Base-by-base conservation (phyloP, 2,888 invertebrate species). In the Halictus ligatus region DNA sequence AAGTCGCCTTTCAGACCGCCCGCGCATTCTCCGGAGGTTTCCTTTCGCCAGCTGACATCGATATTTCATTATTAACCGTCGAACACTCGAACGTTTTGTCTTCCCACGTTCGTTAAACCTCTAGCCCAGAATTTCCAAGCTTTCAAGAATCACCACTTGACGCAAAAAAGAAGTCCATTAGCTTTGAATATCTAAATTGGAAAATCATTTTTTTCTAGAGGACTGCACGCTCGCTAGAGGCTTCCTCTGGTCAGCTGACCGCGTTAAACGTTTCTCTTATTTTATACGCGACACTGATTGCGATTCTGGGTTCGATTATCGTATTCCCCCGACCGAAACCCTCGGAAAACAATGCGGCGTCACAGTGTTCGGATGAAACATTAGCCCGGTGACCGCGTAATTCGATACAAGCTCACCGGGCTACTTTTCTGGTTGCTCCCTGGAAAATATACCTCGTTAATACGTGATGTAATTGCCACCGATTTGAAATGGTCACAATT, bases 281-380 rank as follows among this genome's bases (percentile, higher is more conserved):
- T 82, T 85, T 83, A 76, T 75, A 71, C 73, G 73, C 71, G 10
- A 67, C 48, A 2, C 73, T 73, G 80, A 83, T 83, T 85, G 83
- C 75, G 58, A 69, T 78, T 80, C 86, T 71, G 72, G 79, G 75
- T 81, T 85, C 85, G 80, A 85, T 85, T 87, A 85, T 83, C 83
- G 73, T 78, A 35, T 48, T 76, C 71, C 72, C 43, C 75, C 82
- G 29, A 25, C 50, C 58, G 48, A 76, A 73, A 69, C 25, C 18
- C 50, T 35, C 58, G 48, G 29, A 80, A 78, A 64, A 29, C 80
- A 77, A 78, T 75, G 75, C 77, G 60, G 18, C 75, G 40, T 80
- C 78, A 80, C 64, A 71, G 80, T 80, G 80, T 87, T 58, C 75
- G 60, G 82, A 81, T 81, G 80, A 86, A 84, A 78, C 81, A 75